Evolutionary conservation across 2,888 invertebrate genomes (phyloP).

Genomic region (Galerucella calmariensis): DNA sequence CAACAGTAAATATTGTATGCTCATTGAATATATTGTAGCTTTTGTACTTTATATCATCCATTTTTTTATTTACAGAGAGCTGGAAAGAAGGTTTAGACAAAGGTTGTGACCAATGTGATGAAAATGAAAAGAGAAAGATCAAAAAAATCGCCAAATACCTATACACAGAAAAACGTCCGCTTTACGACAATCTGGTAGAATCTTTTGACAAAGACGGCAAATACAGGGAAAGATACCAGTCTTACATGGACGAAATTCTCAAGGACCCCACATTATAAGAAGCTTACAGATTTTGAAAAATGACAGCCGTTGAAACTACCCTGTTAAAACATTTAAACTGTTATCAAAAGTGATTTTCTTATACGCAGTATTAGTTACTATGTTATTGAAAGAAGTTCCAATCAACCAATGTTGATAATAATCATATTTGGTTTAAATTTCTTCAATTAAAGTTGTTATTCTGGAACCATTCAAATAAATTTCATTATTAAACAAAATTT

Average conservation of each 20-base stretch:
- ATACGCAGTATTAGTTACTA: not conserved
- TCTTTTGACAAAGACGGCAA: constrained; percentile 76
- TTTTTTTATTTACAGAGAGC: constrained; percentile 64
- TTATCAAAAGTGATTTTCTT: not conserved
- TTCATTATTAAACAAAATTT: not conserved
- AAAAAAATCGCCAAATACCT: constrained; percentile 73
- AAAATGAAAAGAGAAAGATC: constrained; percentile 71
- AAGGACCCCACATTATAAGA: constrained; percentile 7
- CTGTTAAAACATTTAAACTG: not conserved
- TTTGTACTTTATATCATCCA: not conserved
- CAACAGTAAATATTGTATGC: no score
- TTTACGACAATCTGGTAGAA: constrained; percentile 72
- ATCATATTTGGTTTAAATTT: not conserved
- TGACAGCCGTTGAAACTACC: not conserved
- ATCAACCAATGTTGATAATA: not conserved
- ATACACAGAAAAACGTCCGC: constrained; percentile 70
- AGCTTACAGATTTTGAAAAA: not conserved
- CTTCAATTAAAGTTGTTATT: not conserved
- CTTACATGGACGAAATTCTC: constrained; percentile 34
- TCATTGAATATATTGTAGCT: not conserved
- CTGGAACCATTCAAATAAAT: not conserved
- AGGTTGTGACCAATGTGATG: constrained; percentile 75
- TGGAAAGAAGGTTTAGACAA: constrained; percentile 77
- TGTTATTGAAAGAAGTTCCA: not conserved
- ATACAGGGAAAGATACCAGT: constrained; percentile 73